Conservation (phyloP, 2,113 vertebrate species). For the Anser brachyrhynchus region DNA sequence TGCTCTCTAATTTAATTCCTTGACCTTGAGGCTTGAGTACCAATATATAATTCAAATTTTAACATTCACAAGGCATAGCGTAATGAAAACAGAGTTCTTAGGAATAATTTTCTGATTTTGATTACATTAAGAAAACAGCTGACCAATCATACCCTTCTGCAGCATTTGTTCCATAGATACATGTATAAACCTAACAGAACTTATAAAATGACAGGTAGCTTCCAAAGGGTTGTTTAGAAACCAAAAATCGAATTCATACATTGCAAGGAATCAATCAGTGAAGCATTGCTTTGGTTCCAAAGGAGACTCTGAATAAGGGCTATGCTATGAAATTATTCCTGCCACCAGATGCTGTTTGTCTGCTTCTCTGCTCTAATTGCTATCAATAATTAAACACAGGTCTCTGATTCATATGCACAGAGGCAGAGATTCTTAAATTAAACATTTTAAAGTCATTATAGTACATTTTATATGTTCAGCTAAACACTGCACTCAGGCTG, state of each 20-base stretch:
- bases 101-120: background rate
- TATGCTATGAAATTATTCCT: constrained; percentile 55
- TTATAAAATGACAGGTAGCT: background rate
- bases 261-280: constrained; percentile 27
- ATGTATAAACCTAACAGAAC: background rate
- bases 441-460: constrained; percentile 80
- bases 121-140: background rate
- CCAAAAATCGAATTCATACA: background rate
- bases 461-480: constrained; percentile 74
- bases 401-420: constrained; percentile 78
- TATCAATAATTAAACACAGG: constrained; percentile 82
- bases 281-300: constrained; percentile 30
- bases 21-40: background rate
- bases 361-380: constrained; percentile 80
- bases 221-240: background rate
- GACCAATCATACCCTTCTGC: background rate
- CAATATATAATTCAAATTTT: background rate
- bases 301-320: background rate
- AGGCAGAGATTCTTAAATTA: constrained; percentile 78
- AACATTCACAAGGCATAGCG: background rate
- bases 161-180: background rate
- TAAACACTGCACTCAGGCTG: constrained; percentile 67
- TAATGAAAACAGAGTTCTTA: background rate
- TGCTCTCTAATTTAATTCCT: background rate
- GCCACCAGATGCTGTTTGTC: constrained; percentile 81